These are phyloP conservation scores for Physella acuta DNA, from an alignment of 1,140 invertebrate genomes.

Conservation along the genomic window DNA sequence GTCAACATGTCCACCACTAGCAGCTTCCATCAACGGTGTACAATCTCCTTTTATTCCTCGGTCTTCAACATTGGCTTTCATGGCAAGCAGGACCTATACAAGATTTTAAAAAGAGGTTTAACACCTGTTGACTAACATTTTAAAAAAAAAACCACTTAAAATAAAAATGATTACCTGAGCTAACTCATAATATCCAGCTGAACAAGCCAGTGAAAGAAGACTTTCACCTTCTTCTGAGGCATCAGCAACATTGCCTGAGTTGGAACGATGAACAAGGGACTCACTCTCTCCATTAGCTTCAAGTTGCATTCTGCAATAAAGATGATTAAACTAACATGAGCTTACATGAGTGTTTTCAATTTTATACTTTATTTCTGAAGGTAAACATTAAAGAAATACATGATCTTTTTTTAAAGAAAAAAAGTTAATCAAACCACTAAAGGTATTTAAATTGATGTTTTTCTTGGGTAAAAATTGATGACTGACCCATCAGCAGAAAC, in stretches of 20 bases:
- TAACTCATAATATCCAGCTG: constrained; percentile 94
- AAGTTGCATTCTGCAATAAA: constrained; percentile 14
- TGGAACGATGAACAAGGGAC: constrained; percentile 15
- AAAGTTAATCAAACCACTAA: no score
- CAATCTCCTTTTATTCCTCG: constrained; percentile 92
- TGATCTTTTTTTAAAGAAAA: no score
- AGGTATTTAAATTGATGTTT: constrained; percentile 1
- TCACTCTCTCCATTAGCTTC: constrained; percentile 22
- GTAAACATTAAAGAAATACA: no score
- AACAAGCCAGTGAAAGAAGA: constrained; percentile 94
- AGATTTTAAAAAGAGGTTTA: background rate
- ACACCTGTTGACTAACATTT: background rate
- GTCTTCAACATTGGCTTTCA: constrained; percentile 97
- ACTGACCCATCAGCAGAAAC: constrained; percentile 44
- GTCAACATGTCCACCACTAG: constrained; percentile 89
- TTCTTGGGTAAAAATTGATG: no score
- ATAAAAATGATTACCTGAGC: constrained; percentile 66
- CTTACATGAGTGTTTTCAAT: no score
- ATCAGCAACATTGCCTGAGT: constrained; percentile 83
- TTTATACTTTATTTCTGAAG: no score
- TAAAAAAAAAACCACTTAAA: background rate
- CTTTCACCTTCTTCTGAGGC: constrained; percentile 97
- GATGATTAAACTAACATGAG: no score
- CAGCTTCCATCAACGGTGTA: constrained; percentile 95
- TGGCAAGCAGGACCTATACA: constrained; percentile 84